Conservation (phyloP, 2,888 invertebrate species). For the Drosophila rubida region DNA sequence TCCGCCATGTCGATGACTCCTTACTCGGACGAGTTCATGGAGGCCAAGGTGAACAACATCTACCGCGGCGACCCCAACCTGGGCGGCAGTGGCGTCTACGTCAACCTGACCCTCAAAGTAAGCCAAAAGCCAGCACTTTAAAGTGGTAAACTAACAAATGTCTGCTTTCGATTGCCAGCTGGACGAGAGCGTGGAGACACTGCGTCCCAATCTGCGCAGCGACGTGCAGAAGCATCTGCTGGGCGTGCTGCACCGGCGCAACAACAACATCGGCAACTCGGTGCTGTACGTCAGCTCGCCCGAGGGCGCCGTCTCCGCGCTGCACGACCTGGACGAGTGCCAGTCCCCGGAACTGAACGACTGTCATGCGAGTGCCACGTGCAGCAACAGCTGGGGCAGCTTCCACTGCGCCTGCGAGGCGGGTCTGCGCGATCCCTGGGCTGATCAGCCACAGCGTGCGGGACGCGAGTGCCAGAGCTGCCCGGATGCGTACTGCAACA, state of each 20-base stretch:
- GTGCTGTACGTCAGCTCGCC: conserved; percentile 93
- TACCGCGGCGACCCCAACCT: conserved; percentile 89
- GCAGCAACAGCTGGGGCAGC: conserved; percentile 93
- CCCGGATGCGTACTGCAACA: conserved; percentile 91
- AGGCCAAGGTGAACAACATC: conserved; percentile 91
- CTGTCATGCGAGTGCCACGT: conserved; percentile 91
- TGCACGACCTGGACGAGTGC: conserved; percentile 94
- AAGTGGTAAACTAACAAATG: background rate
- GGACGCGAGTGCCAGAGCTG: conserved; percentile 93
- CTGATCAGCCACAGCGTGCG: conserved; percentile 88
- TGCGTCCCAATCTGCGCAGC: conserved; percentile 88
- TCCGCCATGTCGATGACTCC: conserved; percentile 97
- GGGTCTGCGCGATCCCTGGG: conserved; percentile 91
- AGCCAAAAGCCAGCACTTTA: background rate
- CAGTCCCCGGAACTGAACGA: conserved; percentile 92
- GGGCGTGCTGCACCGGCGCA: conserved; percentile 92
- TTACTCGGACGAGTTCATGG: conserved; percentile 94
- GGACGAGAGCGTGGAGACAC: conserved; percentile 90
- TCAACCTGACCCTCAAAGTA: conserved; percentile 92
- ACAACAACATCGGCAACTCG: conserved; percentile 95
- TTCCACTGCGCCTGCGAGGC: conserved; percentile 89
- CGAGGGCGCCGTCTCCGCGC: conserved; percentile 90
- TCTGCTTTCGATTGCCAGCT: conserved; percentile 84
- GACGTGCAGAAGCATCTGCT: conserved; percentile 94
- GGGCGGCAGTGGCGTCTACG: conserved; percentile 91